phyloP scores from a whole-genome alignment of 2,113 vertebrate species.

The Gila orcuttii region DNA sequence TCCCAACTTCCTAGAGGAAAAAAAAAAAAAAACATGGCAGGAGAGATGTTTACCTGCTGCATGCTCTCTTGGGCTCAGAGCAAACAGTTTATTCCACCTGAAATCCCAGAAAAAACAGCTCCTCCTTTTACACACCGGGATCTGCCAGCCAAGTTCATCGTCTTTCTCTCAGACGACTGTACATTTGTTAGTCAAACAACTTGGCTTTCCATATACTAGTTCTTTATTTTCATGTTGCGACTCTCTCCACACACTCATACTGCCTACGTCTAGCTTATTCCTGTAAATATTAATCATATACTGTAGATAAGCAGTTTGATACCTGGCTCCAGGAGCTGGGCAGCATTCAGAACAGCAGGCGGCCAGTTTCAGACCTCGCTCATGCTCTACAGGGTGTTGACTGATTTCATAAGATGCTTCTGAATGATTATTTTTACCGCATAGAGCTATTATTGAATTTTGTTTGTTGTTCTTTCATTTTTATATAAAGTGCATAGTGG shows the following conservation, averaged over 20 bases:
- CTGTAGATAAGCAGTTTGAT: slow-evolving; percentile 44
- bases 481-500: neutral
- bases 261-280: neutral
- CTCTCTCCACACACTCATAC: neutral
- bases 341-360: neutral
- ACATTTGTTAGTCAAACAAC: slow-evolving; percentile 36
- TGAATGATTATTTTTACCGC: neutral
- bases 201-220: neutral
- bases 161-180: slow-evolving; percentile 7
- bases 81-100: slow-evolving; percentile 49
- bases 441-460: neutral
- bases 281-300: slow-evolving; percentile 35
- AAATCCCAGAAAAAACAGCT: neutral
- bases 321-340: slow-evolving; percentile 27
- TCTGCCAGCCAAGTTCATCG: slow-evolving; percentile 30
- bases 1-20: slow-evolving; percentile 31
- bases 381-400: neutral
- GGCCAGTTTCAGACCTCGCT: neutral
- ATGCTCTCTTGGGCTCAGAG: slow-evolving; percentile 44
- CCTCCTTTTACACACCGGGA: neutral
- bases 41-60: slow-evolving; percentile 50
- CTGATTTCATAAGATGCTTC: neutral
- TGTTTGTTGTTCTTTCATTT: neutral
- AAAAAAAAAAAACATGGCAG: slow-evolving; percentile 42
- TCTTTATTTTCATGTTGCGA: slow-evolving; percentile 22